Evolutionary conservation across 2,797 vertebrate genomes (phyloP), one percentile per base, ranked within the genome.

Genomic region (Pipistrellus pipistrellus): DNA sequence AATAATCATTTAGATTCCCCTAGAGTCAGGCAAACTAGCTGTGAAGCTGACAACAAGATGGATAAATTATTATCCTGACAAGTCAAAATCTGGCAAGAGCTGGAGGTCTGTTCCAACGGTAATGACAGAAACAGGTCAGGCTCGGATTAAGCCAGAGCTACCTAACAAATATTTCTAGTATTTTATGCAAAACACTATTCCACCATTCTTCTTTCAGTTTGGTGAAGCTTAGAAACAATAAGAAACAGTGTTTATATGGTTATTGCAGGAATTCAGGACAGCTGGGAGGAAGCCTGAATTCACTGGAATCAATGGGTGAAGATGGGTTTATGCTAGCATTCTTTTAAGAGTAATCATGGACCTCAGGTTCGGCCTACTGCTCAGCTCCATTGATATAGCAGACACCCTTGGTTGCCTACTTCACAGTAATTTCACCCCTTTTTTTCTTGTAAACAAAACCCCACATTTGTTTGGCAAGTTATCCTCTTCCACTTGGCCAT

Each of bases 51-150:
- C 94, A 96, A 94, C 71, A 94, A 96, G 96, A 96, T 95, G 92
- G 97, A 90, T 96, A 97, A 96, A 97, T 96, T 97, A 95, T 96
- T 95, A 95, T 94, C 87, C 82, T 96, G 95, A 97, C 95, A 97
- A 92, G 85, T 97, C 93, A 92, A 81, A 97, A 93, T 93, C 94
- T 93, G 93, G 95, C 57, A 71, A 96, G 82, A 97, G 75, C 93
- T 46, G 12, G 84, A 92, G 92, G 90, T 83, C 77, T 81, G 66
- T 83, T 95, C 64, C 78, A 93, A 86, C 4, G 0, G 94, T 95
- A 90, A 88, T 96, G 97, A 97, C 95, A 97, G 96, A 96, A 97
- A 95, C 94, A 96, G 96, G 97, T 97, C 97, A 97, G 94, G 82
- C 93, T 96, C 3, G 0, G 84, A 95, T 78, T 78, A 82, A 96